Evolutionary conservation across 2,888 invertebrate genomes (phyloP).

Genomic region (Oscheius onirici): DNA sequence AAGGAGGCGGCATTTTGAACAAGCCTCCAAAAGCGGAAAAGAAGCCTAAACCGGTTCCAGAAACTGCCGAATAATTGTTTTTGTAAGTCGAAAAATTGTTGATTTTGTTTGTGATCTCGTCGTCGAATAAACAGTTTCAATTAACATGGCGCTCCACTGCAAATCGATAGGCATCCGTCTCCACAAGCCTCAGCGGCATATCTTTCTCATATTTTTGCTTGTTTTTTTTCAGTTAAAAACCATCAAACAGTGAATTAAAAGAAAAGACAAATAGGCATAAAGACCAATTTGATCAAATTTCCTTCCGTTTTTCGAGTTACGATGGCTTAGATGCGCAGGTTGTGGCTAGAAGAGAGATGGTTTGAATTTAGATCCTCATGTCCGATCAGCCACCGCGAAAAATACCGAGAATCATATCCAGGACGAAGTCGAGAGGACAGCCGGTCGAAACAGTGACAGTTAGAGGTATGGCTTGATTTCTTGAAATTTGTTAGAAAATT

Average conservation of each 20-base stretch:
- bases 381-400: slow-evolving; percentile 20
- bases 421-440: not conserved
- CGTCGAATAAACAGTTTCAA: slow-evolving; percentile 7
- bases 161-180: slow-evolving; percentile 8
- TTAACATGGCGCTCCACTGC: not conserved
- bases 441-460: not conserved
- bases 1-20: slow-evolving; percentile 18
- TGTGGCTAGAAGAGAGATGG: not conserved
- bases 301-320: not conserved
- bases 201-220: slow-evolving; percentile 16
- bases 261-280: not conserved
- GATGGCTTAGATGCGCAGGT: slow-evolving; percentile 33
- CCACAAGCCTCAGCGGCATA: slow-evolving; percentile 10
- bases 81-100: slow-evolving; percentile 25
- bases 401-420: slow-evolving; percentile 31
- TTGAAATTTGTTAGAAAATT: too few relatives aligned
- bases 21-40: too few relatives aligned
- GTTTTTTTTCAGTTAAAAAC: not conserved
- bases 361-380: slow-evolving; percentile 28
- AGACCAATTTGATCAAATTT: not conserved
- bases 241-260: not conserved
- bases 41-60: slow-evolving; percentile 2
- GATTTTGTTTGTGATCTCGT: slow-evolving; percentile 10
- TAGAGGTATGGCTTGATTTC: too few relatives aligned
- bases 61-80: slow-evolving; percentile 29